Conservation (phyloP, 2,113 vertebrate genomes). For the Mesocricetus auratus region DNA sequence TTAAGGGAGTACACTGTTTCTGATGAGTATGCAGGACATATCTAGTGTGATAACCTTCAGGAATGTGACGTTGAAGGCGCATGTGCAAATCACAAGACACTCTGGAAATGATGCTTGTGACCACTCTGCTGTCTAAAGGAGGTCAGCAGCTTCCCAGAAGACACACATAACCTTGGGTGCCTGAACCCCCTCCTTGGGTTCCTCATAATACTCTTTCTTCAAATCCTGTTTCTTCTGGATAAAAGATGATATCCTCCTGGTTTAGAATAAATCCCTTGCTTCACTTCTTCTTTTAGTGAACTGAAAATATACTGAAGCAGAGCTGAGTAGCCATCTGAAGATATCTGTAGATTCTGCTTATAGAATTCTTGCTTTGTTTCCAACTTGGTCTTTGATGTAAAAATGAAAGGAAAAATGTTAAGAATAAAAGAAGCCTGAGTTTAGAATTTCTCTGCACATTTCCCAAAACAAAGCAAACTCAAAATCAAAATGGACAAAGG, state of each 20-base stretch:
- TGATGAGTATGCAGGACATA: background rate
- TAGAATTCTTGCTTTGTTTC: conserved; percentile 51
- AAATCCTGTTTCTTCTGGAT: conserved; percentile 4
- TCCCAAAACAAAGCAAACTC: too few species aligned
- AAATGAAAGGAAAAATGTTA: background rate
- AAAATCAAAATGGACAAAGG: too few species aligned
- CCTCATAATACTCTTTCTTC: conserved; percentile 56
- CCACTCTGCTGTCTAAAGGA: background rate
- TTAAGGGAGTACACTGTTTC: background rate
- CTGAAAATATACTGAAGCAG: conserved; percentile 70
- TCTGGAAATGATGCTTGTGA: background rate
- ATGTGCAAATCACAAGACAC: rapidly evolving
- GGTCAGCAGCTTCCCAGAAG: background rate
- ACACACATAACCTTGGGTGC: conserved; percentile 49
- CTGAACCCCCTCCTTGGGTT: conserved; percentile 73
- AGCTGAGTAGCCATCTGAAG: conserved; percentile 62
- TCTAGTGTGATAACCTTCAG: background rate
- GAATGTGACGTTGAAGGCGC: background rate
- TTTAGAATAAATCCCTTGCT: conserved; percentile 44
- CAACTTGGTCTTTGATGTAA: conserved; percentile 65
- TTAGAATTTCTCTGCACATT: too few species aligned
- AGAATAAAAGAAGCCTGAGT: too few species aligned
- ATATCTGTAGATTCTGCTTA: conserved; percentile 55
- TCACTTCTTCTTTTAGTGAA: conserved; percentile 66
- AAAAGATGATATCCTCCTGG: conserved; percentile 63